Percentiles rank a stretch among this genome's conserved stretches.
phyloP scores from a whole-genome alignment of 30 jellyfish, hydroid and myxozoan species.

The Calvadosia cruxmelitensis region DNA sequence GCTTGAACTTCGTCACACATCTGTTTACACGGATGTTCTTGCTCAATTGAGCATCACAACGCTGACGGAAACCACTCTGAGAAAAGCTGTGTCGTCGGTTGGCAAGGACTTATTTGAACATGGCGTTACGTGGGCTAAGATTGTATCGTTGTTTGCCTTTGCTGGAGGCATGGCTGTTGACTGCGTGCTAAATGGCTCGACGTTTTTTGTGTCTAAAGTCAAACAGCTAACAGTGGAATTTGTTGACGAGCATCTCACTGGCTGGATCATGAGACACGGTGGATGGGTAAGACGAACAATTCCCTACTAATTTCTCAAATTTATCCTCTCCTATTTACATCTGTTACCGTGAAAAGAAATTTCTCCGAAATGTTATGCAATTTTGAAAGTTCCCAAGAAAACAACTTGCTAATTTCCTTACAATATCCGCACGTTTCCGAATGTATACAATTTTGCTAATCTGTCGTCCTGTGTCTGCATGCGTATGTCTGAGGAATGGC shows the following conservation, averaged over 20 bases:
- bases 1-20: conserved; percentile 52
- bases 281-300: conserved; percentile 97
- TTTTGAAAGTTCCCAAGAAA: no score
- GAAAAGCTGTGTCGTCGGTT: conserved; percentile 34
- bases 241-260: conserved; percentile 29
- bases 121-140: conserved; percentile 82
- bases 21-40: conserved; percentile 56
- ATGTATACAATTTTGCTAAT: no score
- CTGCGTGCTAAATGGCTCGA: conserved; percentile 68
- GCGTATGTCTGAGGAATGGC: no score
- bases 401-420: no score
- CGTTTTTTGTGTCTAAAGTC: conserved; percentile 41
- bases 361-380: no score
- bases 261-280: conserved; percentile 65
- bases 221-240: conserved; percentile 68
- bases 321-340: no score
- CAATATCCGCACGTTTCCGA: no score
- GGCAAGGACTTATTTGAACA: conserved; percentile 61
- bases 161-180: conserved; percentile 87
- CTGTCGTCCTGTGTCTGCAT: no score
- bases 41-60: conserved; percentile 43
- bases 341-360: no score
- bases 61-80: conserved; percentile 46
- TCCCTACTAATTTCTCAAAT: no score
- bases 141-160: conserved; percentile 73